These are phyloP conservation scores for Steinernema hermaphroditum DNA, from an alignment of 2,888 invertebrate genomes.

Conservation along the genomic window DNA sequence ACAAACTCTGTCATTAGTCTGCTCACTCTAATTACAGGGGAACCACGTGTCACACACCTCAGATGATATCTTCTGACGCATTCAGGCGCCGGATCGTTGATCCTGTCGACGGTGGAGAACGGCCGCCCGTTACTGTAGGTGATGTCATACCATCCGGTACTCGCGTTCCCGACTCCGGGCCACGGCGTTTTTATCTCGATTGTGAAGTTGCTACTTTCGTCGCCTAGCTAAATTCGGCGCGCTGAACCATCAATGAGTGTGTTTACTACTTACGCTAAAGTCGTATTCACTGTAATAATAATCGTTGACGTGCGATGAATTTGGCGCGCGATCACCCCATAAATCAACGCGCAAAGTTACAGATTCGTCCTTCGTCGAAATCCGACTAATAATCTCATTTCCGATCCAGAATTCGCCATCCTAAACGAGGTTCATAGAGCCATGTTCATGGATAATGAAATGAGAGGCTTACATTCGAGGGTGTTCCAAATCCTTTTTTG, in stretches of 20 bases:
- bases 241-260: no score
- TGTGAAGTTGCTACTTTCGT: constrained; percentile 41
- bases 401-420: constrained; percentile 51
- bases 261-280: constrained; percentile 27
- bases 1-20: not conserved
- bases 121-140: constrained; percentile 48
- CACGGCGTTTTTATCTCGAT: constrained; percentile 29
- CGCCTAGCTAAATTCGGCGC: constrained; percentile 33
- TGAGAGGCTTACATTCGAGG: constrained; percentile 13
- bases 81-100: constrained; percentile 50
- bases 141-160: constrained; percentile 55
- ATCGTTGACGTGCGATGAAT: constrained; percentile 41
- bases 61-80: constrained; percentile 54
- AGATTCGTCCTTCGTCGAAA: constrained; percentile 38
- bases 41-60: constrained; percentile 42
- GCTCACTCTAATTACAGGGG: not conserved
- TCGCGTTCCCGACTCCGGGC: constrained; percentile 48
- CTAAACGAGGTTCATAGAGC: constrained; percentile 32
- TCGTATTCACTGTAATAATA: constrained; percentile 41
- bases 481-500: constrained; percentile 52
- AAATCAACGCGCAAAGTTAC: constrained; percentile 53
- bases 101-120: constrained; percentile 57
- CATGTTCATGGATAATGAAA: constrained; percentile 6
- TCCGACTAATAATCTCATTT: constrained; percentile 52
- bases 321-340: constrained; percentile 54